Conservation (phyloP, 2,113 vertebrate species). For the Lamprologus sp. region DNA sequence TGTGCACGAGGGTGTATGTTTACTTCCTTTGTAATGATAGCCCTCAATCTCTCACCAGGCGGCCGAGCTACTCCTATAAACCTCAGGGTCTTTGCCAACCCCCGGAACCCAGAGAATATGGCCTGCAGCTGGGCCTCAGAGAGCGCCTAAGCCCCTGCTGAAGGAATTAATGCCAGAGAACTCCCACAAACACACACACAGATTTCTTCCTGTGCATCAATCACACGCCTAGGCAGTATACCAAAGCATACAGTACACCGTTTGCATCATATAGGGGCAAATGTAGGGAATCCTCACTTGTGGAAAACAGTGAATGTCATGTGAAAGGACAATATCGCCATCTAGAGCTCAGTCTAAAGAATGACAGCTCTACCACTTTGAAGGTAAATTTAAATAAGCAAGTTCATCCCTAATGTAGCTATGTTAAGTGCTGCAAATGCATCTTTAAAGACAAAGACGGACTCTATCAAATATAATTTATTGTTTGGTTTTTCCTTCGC, state of each 20-base stretch:
- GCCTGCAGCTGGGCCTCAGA: conserved; percentile 29
- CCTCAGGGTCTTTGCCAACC: conserved; percentile 28
- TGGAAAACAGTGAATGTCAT: not conserved
- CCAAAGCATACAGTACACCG: not conserved
- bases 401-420: not conserved
- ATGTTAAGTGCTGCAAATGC: not conserved
- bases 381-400: not conserved
- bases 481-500: not conserved
- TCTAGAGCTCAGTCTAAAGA: conserved; percentile 2
- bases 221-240: not conserved
- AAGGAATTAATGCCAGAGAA: not conserved
- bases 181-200: not conserved
- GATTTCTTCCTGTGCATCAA: not conserved
- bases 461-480: conserved; percentile 17
- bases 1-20: not conserved
- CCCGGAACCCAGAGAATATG: conserved; percentile 1
- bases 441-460: not conserved
- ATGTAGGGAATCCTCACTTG: not conserved
- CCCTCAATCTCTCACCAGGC: conserved; percentile 27
- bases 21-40: conserved; percentile 46
- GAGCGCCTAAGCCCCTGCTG: not conserved
- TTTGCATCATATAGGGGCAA: not conserved
- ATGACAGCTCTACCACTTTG: not conserved
- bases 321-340: not conserved
- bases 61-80: conserved; percentile 27